Evolutionary conservation across 2,888 invertebrate genomes (phyloP), one percentile per base, ranked within the genome.

Genomic region (Limnephilus auricula): DNA sequence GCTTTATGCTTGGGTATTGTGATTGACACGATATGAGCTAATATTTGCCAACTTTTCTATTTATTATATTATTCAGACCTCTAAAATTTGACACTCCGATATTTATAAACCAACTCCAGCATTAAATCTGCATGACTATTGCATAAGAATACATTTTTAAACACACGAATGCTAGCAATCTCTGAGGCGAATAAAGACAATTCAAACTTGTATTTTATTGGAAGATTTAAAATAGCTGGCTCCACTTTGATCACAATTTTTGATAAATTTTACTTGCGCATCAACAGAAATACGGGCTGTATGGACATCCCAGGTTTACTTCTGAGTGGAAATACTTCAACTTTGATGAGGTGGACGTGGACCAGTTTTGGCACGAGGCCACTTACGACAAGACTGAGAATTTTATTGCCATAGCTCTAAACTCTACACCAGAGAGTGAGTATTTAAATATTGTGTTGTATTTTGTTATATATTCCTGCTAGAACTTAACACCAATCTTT

Each of bases 281-380:
- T 18, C 65, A 86, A 65, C 93, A 97, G 96, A 95, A 96, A 91
- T 95, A 96, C 93, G 95, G 95, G 0, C 94, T 97, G 0, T 95
- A 95, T 79, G 94, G 94, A 0, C 96, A 96, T 93, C 96, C 96
- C 0, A 95, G 95, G 0, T 95, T 94, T 93, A 96, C 96, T 0
- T 96, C 96, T 0, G 94, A 95, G 15, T 97, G 97, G 97, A 93
- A 94, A 5, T 93, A 95, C 45, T 97, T 97, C 94, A 96, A 97
- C 86, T 97, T 96, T 94, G 95, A 95, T 0, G 94, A 95, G n/a
- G 94, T 95, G 3, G 95, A 95, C 0, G 93, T 97, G 40, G 95
- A 96, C 5, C 95, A 96, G 5, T 95, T 97, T 80, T 97, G 97
- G 95, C 94, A 95, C 0, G 96, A 97, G 80, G 96, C 97, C 25